These are phyloP conservation scores for Saxidomus purpurata DNA, from an alignment of 1,140 invertebrate species.

Conservation along the genomic window DNA sequence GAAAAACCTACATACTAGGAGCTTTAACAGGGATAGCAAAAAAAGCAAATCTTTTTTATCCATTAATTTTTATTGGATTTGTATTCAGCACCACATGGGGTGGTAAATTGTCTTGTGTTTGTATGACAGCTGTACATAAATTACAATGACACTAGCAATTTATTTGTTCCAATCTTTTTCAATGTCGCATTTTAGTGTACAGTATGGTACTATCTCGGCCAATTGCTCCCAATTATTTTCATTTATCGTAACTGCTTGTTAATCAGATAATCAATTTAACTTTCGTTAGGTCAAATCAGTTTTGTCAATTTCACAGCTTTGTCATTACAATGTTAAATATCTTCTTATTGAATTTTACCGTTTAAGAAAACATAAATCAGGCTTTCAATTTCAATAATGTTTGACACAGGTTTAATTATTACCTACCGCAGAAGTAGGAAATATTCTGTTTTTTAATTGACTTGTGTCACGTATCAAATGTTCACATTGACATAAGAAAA, in stretches of 20 bases:
- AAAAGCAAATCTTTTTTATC: too few relatives aligned
- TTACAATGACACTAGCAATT: constrained; percentile 19
- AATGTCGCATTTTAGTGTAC: background rate
- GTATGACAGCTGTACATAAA: background rate
- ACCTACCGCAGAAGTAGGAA: constrained; percentile 28
- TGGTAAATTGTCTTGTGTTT: background rate
- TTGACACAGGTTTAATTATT: constrained; percentile 27
- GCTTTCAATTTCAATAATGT: constrained; percentile 6
- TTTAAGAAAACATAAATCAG: background rate
- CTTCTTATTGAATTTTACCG: background rate
- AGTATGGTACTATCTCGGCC: background rate
- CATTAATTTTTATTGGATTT: too few relatives aligned
- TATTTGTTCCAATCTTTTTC: background rate
- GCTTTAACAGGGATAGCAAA: too few relatives aligned
- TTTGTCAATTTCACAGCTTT: background rate
- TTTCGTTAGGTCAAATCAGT: background rate
- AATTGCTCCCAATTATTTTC: constrained; percentile 1
- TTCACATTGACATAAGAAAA: background rate
- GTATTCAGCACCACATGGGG: constrained; percentile 3
- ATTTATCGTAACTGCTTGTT: background rate
- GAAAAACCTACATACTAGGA: too few relatives aligned
- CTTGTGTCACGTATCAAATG: constrained; percentile 17
- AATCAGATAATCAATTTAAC: constrained; percentile 12
- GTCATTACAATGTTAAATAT: background rate
- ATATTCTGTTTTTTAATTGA: constrained; percentile 4